These are phyloP conservation scores for Rotaria sp. DNA, from an alignment of 2,888 invertebrate genomes.

Conservation along the genomic window DNA sequence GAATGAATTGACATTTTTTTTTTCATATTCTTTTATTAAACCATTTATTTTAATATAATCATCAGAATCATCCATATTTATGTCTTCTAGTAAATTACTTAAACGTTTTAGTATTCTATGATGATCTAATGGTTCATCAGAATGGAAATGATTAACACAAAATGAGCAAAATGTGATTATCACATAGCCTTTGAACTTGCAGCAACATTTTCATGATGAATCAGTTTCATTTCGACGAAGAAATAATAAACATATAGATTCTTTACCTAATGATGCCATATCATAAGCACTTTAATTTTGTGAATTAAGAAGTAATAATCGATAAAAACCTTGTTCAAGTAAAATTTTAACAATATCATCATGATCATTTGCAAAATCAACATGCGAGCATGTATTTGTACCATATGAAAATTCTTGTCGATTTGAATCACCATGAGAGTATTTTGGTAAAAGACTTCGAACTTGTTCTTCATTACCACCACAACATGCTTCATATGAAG, in stretches of 20 bases:
- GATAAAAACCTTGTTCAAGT: background rate
- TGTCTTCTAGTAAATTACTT: background rate
- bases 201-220: background rate
- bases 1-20: background rate
- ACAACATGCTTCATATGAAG: too few relatives aligned
- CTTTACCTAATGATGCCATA: background rate
- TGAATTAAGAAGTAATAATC: background rate
- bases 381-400: background rate
- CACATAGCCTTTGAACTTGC: conserved; percentile 8
- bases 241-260: background rate
- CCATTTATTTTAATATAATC: background rate
- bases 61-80: background rate
- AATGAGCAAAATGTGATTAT: background rate
- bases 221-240: background rate
- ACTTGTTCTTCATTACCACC: background rate
- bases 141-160: background rate
- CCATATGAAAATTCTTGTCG: background rate
- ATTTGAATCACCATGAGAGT: background rate
- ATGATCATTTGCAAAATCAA: background rate
- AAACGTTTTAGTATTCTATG: background rate
- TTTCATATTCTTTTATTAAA: background rate
- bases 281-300: background rate
- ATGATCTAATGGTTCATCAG: background rate
- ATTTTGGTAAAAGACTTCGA: background rate
- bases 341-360: background rate